Percentiles rank a stretch among this genome's conserved stretches.
Evolutionary conservation across 1,140 invertebrate species (phyloP).

Genomic region (Lucilia cuprina): DNA sequence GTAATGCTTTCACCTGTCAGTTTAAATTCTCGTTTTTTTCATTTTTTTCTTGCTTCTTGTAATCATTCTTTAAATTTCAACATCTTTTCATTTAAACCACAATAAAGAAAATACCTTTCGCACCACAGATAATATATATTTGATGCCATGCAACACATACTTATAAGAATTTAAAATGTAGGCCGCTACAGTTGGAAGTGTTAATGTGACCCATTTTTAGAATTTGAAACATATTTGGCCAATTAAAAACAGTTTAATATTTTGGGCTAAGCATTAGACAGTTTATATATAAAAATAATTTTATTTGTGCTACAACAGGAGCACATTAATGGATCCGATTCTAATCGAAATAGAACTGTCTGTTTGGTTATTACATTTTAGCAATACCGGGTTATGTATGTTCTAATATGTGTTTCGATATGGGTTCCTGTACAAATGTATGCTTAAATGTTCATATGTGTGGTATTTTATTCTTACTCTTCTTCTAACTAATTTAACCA

Average conservation of each 20-base stretch:
- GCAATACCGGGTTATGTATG: neutral
- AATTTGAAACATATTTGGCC: too few species aligned
- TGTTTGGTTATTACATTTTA: too few species aligned
- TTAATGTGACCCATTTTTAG: too few species aligned
- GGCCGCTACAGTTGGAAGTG: too few species aligned
- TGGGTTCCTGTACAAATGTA: neutral
- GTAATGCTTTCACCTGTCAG: constrained; percentile 10
- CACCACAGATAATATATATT: neutral
- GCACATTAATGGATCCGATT: too few species aligned
- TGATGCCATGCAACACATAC: neutral
- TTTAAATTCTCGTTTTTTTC: neutral
- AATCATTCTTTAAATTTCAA: neutral
- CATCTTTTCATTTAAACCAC: neutral
- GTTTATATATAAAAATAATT: too few species aligned
- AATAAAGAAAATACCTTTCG: neutral
- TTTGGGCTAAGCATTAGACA: too few species aligned
- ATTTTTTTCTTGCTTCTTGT: neutral
- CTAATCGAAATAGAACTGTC: too few species aligned
- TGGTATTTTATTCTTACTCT: neutral
- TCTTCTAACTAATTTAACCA: constrained; percentile 7
- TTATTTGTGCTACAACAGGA: too few species aligned
- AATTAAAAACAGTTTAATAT: too few species aligned
- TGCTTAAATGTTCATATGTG: neutral
- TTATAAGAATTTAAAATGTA: too few species aligned
- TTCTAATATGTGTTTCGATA: neutral